Evolutionary conservation across 2,797 vertebrate genomes (phyloP), one percentile per base, ranked within the genome.

Genomic region (Merluccius polli): DNA sequence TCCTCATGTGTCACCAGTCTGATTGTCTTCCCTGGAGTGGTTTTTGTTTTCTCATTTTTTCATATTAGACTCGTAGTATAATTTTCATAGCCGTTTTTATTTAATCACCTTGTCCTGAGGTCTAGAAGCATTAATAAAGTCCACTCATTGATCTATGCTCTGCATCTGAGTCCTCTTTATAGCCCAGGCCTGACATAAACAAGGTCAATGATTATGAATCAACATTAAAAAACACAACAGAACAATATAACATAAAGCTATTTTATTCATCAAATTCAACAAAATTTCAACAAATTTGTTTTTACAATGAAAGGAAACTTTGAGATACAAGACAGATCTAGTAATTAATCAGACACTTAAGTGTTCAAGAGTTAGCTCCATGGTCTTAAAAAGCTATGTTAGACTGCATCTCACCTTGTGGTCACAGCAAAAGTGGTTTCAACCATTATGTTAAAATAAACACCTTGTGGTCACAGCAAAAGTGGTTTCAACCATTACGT

Each of bases 211-310:
- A 1, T 65, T 9, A 65, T 27, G 2, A 65, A 65, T 65, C 24
- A 65, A 65, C n/a, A 27, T 1, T 4, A 65, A 18, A 21, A 65
- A 65, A 65, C 59, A 21, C 32, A 18, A 63, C 1, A 76, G 2
- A 59, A 15, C 5, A 3, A 75, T 8, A 35, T 69, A 73, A 77
- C 12, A 73, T 79, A 35, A 81, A 71, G 73, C 83, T 85, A 81
- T 73, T 74, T 0, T 72, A 13, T 86, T 87, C 63, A 77, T 84
- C 83, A 78, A 74, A 76, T 81, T 80, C 18, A 77, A 87, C 76
- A 77, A 76, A 78, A 71, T 73, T 29, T 21, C 73, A 13, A 41
- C 72, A 82, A 8, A 59, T 59, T 59, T 24, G n/a, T 65, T 65
- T 63, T 27, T 18, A 52, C 48, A 52, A 52, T 63, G 59, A 65